These are phyloP conservation scores for Pangasianodon gigas DNA, from an alignment of 2,113 vertebrate species.

Conservation along the genomic window DNA sequence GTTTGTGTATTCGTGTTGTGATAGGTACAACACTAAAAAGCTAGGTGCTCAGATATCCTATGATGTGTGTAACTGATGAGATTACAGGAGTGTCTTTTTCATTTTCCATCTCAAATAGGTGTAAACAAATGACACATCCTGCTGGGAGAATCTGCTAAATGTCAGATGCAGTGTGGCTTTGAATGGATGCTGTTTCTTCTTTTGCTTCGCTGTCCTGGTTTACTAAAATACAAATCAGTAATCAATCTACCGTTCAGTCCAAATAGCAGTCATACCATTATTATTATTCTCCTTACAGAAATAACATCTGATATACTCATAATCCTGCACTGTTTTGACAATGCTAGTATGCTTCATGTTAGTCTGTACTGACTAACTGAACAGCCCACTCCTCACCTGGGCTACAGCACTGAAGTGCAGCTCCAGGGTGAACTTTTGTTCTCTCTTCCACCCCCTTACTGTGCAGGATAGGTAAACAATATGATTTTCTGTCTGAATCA, in stretches of 20 bases:
- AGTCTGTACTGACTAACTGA: neutral
- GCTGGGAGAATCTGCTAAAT: slow-evolving; percentile 62
- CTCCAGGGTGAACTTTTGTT: neutral
- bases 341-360: neutral
- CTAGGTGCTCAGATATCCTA: slow-evolving; percentile 56
- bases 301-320: neutral
- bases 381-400: neutral
- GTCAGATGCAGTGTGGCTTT: slow-evolving; percentile 53
- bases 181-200: neutral
- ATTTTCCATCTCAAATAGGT: slow-evolving; percentile 47
- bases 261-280: neutral
- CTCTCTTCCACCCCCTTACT: neutral
- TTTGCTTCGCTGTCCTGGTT: neutral
- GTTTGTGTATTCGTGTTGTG: neutral
- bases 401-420: neutral
- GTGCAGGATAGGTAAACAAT: neutral
- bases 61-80: slow-evolving; percentile 56
- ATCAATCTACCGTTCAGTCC: neutral
- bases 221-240: neutral
- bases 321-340: neutral
- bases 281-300: neutral
- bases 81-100: slow-evolving; percentile 53
- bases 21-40: slow-evolving; percentile 42
- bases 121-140: slow-evolving; percentile 47
- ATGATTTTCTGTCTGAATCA: neutral